phyloP scores from a whole-genome alignment of 2,888 invertebrate species.

The Glyphotaelius pellucidus region DNA sequence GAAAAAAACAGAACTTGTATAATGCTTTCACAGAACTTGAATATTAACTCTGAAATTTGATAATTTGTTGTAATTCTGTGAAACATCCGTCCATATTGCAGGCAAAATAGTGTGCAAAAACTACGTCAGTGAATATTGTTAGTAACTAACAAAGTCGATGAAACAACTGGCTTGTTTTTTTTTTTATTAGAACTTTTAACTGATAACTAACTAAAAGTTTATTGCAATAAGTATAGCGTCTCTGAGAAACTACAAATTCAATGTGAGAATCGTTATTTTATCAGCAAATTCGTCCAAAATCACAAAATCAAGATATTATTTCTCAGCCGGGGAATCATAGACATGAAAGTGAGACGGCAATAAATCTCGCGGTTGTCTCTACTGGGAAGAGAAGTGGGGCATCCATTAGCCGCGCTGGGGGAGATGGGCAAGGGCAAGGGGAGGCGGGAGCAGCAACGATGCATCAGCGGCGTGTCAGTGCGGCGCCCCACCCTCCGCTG shows the following conservation, averaged over 20 bases:
- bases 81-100: no score
- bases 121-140: no score
- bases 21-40: no score
- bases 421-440: background rate
- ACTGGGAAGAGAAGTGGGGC: slow-evolving; percentile 49
- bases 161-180: no score
- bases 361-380: slow-evolving; percentile 58
- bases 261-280: background rate
- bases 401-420: slow-evolving; percentile 58
- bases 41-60: no score
- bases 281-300: background rate
- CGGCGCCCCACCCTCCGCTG: slow-evolving; percentile 39
- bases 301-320: slow-evolving; percentile 19
- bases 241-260: background rate
- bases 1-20: no score
- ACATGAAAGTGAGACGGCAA: slow-evolving; percentile 66
- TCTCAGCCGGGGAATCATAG: slow-evolving; percentile 27
- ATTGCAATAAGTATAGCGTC: background rate
- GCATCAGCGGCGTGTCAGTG: slow-evolving; percentile 59
- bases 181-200: no score
- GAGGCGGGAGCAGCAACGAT: slow-evolving; percentile 45
- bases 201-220: no score
- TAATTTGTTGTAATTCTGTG: no score
- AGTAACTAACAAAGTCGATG: no score
- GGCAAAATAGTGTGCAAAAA: no score